Evolutionary conservation across 2,797 vertebrate species (phyloP).

Genomic region (Phoxinus dragarum): DNA sequence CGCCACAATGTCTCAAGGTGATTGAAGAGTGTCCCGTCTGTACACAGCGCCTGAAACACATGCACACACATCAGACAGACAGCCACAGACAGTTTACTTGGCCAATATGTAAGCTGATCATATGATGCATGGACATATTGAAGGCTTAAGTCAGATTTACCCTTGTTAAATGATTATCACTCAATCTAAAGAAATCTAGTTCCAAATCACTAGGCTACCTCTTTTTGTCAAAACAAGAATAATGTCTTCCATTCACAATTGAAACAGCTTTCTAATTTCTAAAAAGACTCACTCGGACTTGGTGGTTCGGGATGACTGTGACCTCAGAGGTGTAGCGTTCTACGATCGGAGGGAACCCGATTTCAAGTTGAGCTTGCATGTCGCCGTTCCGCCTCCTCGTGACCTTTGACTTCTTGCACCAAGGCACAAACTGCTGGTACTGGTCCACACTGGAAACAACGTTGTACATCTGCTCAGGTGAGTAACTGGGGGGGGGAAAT

Average conservation of each 20-base stretch:
- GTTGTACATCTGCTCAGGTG: constrained; percentile 79
- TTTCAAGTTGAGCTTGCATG: constrained; percentile 74
- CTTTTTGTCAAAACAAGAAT: background rate
- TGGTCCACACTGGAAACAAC: constrained; percentile 79
- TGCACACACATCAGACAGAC: background rate
- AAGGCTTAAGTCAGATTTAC: background rate
- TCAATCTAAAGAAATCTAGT: background rate
- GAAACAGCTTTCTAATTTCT: background rate
- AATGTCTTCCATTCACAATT: background rate
- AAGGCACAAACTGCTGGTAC: constrained; percentile 84
- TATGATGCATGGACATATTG: background rate
- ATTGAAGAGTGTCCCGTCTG: constrained; percentile 79
- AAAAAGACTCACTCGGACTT: constrained; percentile 76
- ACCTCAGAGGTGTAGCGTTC: constrained; percentile 81
- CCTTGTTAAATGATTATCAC: background rate
- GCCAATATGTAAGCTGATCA: background rate
- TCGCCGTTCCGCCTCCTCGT: constrained; percentile 60
- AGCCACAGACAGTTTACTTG: background rate
- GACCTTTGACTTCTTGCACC: constrained; percentile 82
- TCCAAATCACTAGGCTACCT: background rate
- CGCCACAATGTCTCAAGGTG: constrained; percentile 84
- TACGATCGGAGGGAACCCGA: constrained; percentile 82
- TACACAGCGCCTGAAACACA: constrained; percentile 78
- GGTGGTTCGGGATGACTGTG: constrained; percentile 75
- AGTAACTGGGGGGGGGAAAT: constrained; percentile 70